These are phyloP conservation scores for Cylas formicarius DNA, from an alignment of 1,140 invertebrate species.

Conservation along the genomic window DNA sequence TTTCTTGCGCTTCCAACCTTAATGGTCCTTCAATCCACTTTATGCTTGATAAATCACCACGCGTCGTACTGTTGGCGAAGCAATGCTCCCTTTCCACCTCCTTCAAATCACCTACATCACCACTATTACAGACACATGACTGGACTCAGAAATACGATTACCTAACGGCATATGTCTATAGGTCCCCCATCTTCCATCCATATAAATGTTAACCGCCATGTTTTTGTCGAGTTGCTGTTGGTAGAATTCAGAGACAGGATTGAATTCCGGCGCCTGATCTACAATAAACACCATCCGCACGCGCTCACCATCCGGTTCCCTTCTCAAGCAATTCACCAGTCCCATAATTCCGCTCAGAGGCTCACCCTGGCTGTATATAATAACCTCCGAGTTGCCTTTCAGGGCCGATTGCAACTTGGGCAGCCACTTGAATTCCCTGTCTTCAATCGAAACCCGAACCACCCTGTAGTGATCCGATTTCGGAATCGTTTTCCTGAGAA, in stretches of 20 bases:
- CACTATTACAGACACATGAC: not conserved
- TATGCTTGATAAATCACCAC: constrained; percentile 79
- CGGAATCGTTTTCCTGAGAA: constrained; percentile 28
- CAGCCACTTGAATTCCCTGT: constrained; percentile 46
- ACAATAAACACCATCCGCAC: constrained; percentile 56
- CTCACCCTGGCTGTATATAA: constrained; percentile 55
- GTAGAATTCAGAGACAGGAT: constrained; percentile 55
- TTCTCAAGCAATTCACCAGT: constrained; percentile 65
- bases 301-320: constrained; percentile 59
- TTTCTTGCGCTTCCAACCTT: constrained; percentile 37
- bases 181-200: constrained; percentile 56
- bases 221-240: constrained; percentile 51
- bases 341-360: constrained; percentile 67
- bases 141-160: not conserved
- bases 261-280: constrained; percentile 59
- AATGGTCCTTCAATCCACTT: constrained; percentile 69
- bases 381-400: constrained; percentile 47
- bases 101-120: constrained; percentile 22
- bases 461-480: not conserved
- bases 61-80: constrained; percentile 67
- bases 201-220: constrained; percentile 59
- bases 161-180: constrained; percentile 41
- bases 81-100: constrained; percentile 54
- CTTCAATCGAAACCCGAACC: too few species aligned
- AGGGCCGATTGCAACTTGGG: constrained; percentile 47